These are phyloP conservation scores for Drosophila paranaensis DNA, from an alignment of 2,888 invertebrate species.

Conservation along the genomic window DNA sequence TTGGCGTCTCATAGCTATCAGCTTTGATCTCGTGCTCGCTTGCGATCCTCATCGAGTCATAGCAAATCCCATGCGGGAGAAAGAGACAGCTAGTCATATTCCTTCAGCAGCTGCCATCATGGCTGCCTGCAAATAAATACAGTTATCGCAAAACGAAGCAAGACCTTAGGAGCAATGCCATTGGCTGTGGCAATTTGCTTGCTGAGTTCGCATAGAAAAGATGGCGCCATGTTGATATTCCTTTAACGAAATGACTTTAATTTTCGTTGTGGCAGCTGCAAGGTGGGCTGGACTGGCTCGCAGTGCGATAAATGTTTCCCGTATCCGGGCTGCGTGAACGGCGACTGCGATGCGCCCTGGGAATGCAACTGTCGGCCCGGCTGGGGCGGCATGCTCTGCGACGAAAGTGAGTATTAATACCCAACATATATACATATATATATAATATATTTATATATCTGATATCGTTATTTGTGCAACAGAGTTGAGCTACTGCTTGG, in stretches of 20 bases:
- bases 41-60: not conserved
- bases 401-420: slow-evolving; percentile 89
- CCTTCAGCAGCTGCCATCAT: not conserved
- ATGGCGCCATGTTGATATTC: not conserved
- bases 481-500: slow-evolving; percentile 94
- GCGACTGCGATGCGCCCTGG: slow-evolving; percentile 94
- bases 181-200: slow-evolving; percentile 3
- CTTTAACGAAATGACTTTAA: not conserved
- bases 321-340: slow-evolving; percentile 95
- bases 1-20: not conserved
- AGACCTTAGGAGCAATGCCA: not conserved
- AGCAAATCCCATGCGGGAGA: not conserved
- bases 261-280: slow-evolving; percentile 86
- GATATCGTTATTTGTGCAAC: slow-evolving; percentile 33
- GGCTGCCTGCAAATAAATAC: not conserved
- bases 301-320: slow-evolving; percentile 91
- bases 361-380: slow-evolving; percentile 95
- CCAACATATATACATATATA: not conserved
- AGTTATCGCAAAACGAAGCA: not conserved
- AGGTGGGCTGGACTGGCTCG: slow-evolving; percentile 94
- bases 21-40: not conserved
- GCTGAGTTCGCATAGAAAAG: not conserved
- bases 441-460: not conserved
- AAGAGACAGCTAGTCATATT: not conserved
- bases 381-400: slow-evolving; percentile 94